A percentile compares a stretch with the other conserved stretches of the same genome.
Conservation (phyloP, 2,113 vertebrate genomes). For the Pitta sordida region DNA sequence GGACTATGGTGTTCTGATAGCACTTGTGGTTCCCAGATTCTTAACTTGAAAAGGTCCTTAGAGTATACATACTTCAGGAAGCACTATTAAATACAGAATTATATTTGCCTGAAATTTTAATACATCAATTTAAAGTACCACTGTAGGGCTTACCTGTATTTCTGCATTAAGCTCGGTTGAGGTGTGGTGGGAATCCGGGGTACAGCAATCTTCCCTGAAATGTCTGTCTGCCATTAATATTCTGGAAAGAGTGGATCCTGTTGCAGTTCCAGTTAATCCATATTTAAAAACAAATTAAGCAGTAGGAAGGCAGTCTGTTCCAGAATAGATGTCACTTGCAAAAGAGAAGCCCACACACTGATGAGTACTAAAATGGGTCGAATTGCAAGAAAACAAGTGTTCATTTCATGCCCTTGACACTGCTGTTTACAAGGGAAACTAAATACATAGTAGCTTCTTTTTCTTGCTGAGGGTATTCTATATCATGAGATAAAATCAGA, state of each 20-base stretch:
- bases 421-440: background rate
- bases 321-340: background rate
- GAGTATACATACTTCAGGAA: conserved; percentile 9
- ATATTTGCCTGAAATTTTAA: conserved; percentile 27
- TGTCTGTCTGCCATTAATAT: background rate
- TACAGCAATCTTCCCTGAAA: background rate
- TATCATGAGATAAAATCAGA: background rate
- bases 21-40: background rate
- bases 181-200: conserved; percentile 5
- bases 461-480: background rate
- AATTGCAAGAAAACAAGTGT: background rate
- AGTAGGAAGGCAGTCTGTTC: background rate
- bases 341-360: background rate
- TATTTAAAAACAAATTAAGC: background rate
- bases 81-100: background rate
- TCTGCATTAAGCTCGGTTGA: background rate
- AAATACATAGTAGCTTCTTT: background rate
- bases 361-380: background rate
- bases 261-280: background rate
- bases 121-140: background rate
- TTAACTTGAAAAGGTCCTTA: background rate
- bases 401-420: background rate
- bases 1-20: background rate
- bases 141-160: conserved; percentile 31
- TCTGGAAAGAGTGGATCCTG: background rate